These are phyloP conservation scores for Disparrhopalites patrizii DNA, from an alignment of 2,888 invertebrate genomes.

Conservation along the genomic window DNA sequence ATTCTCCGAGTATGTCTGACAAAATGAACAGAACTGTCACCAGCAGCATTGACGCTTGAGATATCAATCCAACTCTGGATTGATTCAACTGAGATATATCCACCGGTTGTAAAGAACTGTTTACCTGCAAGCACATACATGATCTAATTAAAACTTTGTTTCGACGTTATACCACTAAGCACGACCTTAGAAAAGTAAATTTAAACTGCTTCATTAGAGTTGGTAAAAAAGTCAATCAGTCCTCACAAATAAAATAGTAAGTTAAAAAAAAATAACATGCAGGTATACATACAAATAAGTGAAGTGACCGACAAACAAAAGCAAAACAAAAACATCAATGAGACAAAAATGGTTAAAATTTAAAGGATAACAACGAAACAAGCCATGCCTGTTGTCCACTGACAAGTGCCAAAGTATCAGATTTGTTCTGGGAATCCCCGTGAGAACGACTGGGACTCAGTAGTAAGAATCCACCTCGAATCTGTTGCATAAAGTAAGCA, in stretches of 20 bases:
- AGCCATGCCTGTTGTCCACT: constrained; percentile 48
- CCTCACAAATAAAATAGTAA: constrained; percentile 4
- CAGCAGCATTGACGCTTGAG: constrained; percentile 86
- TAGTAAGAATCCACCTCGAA: constrained; percentile 76
- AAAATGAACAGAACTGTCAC: constrained; percentile 83
- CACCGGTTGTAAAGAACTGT: constrained; percentile 48
- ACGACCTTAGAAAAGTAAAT: neutral
- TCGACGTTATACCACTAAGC: neutral
- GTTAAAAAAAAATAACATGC: neutral
- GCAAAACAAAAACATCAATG: neutral
- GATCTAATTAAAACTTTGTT: neutral
- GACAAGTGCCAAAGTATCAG: constrained; percentile 48
- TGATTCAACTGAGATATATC: constrained; percentile 86
- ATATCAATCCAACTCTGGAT: constrained; percentile 79
- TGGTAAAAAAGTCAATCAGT: neutral
- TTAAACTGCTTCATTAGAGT: neutral
- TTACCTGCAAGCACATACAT: too few species aligned
- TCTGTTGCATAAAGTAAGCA: constrained; percentile 53
- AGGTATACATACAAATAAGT: neutral
- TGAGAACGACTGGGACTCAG: constrained; percentile 57
- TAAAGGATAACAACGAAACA: constrained; percentile 12
- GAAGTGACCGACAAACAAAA: neutral
- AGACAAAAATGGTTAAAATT: neutral
- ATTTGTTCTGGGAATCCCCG: constrained; percentile 47
- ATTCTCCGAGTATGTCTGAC: constrained; percentile 84